These are phyloP conservation scores for Phataginus tricuspis DNA, from an alignment of 2,797 vertebrate species.

Conservation along the genomic window DNA sequence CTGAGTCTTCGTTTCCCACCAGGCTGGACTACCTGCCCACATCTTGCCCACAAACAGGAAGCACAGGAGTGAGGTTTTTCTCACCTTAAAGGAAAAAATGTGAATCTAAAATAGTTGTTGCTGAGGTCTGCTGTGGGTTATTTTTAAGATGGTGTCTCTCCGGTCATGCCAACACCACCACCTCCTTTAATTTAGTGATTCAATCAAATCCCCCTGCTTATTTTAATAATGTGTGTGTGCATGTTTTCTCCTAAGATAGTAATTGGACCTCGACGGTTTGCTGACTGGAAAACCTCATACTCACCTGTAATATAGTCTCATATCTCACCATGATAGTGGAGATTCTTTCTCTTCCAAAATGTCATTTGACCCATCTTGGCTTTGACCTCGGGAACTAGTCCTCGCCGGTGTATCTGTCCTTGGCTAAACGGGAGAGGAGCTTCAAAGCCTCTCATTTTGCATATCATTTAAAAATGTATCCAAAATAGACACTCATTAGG, in stretches of 20 bases:
- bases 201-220: not conserved
- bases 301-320: not conserved
- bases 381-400: not conserved
- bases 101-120: not conserved
- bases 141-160: not conserved
- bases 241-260: not conserved
- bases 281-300: not conserved
- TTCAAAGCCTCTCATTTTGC: conserved; percentile 70
- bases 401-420: not conserved
- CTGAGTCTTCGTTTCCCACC: not conserved
- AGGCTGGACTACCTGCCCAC: not conserved
- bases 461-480: conserved; percentile 74
- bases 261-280: not conserved
- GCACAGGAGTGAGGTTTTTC: not conserved
- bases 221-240: not conserved
- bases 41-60: not conserved
- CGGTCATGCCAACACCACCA: not conserved
- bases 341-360: not conserved
- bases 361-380: not conserved
- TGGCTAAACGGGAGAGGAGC: not conserved
- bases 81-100: not conserved
- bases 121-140: not conserved
- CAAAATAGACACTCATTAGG: conserved; percentile 75
- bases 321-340: too few species aligned
- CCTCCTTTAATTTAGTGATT: not conserved